Percentiles rank a stretch among this genome's conserved stretches.
Conservation (phyloP, 2,888 invertebrate species). For the Heliconius sara region DNA sequence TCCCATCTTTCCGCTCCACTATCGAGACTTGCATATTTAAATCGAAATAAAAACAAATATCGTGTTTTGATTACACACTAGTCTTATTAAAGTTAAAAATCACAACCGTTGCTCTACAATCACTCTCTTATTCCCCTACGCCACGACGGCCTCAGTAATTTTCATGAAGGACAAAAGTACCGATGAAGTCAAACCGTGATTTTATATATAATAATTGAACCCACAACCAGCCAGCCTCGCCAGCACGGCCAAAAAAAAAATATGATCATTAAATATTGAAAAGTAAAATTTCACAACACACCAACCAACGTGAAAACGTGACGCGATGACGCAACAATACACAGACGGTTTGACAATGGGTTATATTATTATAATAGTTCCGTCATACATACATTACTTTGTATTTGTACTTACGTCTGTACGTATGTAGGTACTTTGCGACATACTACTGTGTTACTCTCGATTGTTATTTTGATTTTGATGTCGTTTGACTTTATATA, state of each 20-base stretch:
- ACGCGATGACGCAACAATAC: slow-evolving; percentile 50
- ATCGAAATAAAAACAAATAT: no score
- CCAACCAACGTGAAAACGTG: slow-evolving; percentile 29
- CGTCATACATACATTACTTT: slow-evolving; percentile 40
- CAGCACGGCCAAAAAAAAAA: no score
- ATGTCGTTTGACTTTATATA: background rate
- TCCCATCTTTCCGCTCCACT: no score
- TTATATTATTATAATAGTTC: slow-evolving; percentile 48
- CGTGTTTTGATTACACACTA: no score
- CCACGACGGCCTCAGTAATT: no score
- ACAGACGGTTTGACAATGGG: slow-evolving; percentile 52
- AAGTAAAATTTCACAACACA: slow-evolving; percentile 20
- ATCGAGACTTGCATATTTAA: no score
- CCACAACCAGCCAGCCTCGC: background rate
- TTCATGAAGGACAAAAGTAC: no score
- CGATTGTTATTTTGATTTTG: slow-evolving; percentile 27
- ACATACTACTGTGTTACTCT: slow-evolving; percentile 39
- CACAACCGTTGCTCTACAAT: no score
- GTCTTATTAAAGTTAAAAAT: no score
- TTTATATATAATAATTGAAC: background rate
- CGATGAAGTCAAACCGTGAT: no score
- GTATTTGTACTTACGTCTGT: background rate
- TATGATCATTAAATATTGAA: slow-evolving; percentile 33
- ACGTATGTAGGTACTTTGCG: slow-evolving; percentile 38
- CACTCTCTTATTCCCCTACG: no score